Conservation (phyloP, 1,140 invertebrate species). For the Luehdorfia chinensis region DNA sequence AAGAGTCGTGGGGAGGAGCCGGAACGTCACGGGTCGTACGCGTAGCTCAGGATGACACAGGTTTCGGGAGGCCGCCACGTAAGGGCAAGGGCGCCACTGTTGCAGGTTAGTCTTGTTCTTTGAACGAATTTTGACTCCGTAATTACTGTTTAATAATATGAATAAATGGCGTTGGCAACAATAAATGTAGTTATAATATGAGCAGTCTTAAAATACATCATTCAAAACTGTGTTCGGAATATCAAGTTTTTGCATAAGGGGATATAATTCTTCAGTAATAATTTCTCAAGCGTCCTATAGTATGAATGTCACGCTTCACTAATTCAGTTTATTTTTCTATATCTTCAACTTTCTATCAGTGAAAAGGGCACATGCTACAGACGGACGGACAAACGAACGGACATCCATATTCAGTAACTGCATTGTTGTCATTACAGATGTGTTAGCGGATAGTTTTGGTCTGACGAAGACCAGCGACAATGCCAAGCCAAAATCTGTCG, state of each 20-base stretch:
- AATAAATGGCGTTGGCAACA: neutral
- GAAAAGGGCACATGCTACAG: conserved; percentile 18
- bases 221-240: too few species aligned
- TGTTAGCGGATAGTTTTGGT: conserved; percentile 61
- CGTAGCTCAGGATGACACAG: conserved; percentile 26
- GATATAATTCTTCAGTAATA: too few species aligned
- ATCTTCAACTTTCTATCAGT: conserved; percentile 20
- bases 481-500: conserved; percentile 42
- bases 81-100: conserved; percentile 40
- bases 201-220: too few species aligned
- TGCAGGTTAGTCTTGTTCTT: conserved; percentile 36
- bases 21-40: conserved; percentile 36
- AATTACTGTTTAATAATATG: neutral
- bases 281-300: too few species aligned
- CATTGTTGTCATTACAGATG: conserved; percentile 54
- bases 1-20: conserved; percentile 36
- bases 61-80: conserved; percentile 30
- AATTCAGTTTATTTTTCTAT: too few species aligned
- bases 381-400: conserved; percentile 1
- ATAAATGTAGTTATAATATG: too few species aligned
- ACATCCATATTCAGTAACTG: conserved; percentile 21
- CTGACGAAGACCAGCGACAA: conserved; percentile 47
- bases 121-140: neutral
- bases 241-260: too few species aligned
- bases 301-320: too few species aligned